Evolutionary conservation across 2,797 vertebrate species (phyloP).

Genomic region (Microhierax caerulescens): DNA sequence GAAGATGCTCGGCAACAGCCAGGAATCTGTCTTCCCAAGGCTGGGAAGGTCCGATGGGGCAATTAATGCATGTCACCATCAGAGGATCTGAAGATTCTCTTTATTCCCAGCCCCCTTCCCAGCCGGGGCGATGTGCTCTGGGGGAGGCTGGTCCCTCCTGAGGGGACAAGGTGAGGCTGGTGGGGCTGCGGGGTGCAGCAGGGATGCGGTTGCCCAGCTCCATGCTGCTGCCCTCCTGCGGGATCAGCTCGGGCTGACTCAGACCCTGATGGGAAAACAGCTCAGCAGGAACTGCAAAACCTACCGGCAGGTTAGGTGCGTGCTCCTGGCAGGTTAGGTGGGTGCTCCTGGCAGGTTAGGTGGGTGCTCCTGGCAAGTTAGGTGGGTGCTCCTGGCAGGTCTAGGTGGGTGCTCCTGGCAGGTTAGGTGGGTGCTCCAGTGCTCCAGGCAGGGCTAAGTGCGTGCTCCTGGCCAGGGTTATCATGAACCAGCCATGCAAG

Average conservation of each 20-base stretch:
- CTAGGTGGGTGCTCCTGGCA: not conserved
- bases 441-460: not conserved
- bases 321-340: not conserved
- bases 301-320: not conserved
- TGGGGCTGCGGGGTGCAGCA: not conserved
- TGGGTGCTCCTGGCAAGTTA: not conserved
- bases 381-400: rapidly evolving
- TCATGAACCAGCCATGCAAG: not conserved
- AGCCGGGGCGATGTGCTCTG: not conserved
- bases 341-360: not conserved
- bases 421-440: rapidly evolving
- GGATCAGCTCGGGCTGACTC: not conserved
- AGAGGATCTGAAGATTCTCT: not conserved
- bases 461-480: rapidly evolving
- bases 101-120: not conserved
- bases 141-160: not conserved
- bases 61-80: not conserved
- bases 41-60: not conserved
- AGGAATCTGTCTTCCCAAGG: not conserved
- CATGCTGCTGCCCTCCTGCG: not conserved
- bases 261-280: not conserved
- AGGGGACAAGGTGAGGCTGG: rapidly evolving
- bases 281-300: not conserved
- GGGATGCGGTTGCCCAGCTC: not conserved
- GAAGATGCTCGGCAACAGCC: not conserved